A percentile compares a stretch with the other conserved stretches of the same genome.
These are phyloP conservation scores for Fregetta grallaria DNA, from an alignment of 2,113 vertebrate genomes.

Conservation along the genomic window DNA sequence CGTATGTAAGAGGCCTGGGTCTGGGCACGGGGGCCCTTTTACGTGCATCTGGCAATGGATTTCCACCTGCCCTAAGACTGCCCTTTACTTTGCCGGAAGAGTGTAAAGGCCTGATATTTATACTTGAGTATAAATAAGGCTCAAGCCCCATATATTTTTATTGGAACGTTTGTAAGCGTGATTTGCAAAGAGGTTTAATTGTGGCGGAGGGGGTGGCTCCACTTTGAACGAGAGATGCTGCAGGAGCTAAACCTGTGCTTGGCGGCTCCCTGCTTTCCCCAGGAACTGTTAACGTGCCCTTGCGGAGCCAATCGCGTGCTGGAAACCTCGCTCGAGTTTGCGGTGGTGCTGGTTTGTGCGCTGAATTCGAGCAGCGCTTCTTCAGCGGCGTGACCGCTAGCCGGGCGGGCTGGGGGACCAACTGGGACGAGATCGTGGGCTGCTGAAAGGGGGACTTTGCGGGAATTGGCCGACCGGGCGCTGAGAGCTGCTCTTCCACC, in stretches of 20 bases:
- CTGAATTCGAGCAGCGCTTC: background rate
- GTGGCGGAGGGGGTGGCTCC: background rate
- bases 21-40: background rate
- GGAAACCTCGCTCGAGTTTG: background rate
- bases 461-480: rapidly evolving
- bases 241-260: background rate
- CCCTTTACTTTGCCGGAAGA: background rate
- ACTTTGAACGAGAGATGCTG: background rate
- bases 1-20: background rate
- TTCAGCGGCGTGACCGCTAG: rapidly evolving
- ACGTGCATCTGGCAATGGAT: background rate
- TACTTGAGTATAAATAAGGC: background rate
- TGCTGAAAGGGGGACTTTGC: no score
- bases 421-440: rapidly evolving
- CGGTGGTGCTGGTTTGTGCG: background rate
- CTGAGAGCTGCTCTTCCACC: background rate
- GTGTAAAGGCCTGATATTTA: background rate
- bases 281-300: background rate
- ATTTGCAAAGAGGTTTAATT: background rate
- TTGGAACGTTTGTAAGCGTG: background rate
- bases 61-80: background rate
- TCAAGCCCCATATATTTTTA: background rate
- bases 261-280: background rate
- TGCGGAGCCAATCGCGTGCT: background rate
- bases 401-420: rapidly evolving